Conservation (phyloP, 2,888 invertebrate genomes). For the Agonopterix arenella region DNA sequence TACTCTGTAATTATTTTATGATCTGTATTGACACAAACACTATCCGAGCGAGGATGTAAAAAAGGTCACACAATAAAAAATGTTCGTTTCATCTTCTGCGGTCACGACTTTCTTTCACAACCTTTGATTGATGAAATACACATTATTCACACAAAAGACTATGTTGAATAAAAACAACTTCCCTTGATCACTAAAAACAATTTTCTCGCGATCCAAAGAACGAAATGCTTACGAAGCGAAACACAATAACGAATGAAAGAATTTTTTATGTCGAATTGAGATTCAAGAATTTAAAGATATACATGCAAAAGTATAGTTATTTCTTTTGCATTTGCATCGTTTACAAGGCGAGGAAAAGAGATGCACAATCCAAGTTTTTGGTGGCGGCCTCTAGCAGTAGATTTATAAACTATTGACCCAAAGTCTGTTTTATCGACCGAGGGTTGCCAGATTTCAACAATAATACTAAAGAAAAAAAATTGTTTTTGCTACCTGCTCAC, state of each 20-base stretch:
- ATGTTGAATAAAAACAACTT: not conserved
- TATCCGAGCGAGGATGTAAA: constrained; percentile 15
- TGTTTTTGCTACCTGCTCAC: too few species aligned
- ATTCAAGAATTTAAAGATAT: constrained; percentile 11
- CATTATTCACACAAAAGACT: too few species aligned
- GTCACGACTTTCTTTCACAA: not conserved
- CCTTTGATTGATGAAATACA: too few species aligned
- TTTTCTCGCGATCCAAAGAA: constrained; percentile 27
- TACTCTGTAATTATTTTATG: constrained; percentile 30
- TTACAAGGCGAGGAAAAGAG: constrained; percentile 15
- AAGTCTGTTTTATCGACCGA: too few species aligned
- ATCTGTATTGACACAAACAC: constrained; percentile 51
- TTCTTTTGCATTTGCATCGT: not conserved
- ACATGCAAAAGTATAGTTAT: constrained; percentile 1
- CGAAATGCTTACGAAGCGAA: constrained; percentile 48
- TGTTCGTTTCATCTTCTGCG: constrained; percentile 4
- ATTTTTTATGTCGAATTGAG: too few species aligned
- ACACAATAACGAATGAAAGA: constrained; percentile 59
- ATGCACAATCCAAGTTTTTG: too few species aligned
- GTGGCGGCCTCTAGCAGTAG: too few species aligned
- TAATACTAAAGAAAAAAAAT: too few species aligned
- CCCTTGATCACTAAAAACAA: constrained; percentile 4
- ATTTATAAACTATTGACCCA: too few species aligned
- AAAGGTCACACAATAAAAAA: constrained; percentile 7
- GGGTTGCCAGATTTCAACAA: too few species aligned